Conservation (phyloP, 1,140 invertebrate genomes). For the Lepidurus apus region DNA sequence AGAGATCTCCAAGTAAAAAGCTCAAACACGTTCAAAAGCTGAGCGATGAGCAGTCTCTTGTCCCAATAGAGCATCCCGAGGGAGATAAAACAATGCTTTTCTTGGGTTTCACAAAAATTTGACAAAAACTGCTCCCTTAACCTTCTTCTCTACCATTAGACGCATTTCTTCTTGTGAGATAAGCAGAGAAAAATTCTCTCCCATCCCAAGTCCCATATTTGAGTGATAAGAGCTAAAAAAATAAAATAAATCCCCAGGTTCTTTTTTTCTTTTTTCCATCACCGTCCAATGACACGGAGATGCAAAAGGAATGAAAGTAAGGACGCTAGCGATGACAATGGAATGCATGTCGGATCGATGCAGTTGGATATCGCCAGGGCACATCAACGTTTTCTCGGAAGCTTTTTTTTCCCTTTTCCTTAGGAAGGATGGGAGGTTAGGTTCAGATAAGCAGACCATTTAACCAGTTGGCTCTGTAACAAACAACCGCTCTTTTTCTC, state of each 20-base stretch:
- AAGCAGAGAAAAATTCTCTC: background rate
- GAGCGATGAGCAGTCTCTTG: too few species aligned
- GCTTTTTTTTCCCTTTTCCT: background rate
- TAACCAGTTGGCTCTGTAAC: background rate
- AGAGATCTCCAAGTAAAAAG: too few species aligned
- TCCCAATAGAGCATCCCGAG: too few species aligned
- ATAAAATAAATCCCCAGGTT: background rate
- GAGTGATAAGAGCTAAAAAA: background rate
- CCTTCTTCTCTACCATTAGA: too few species aligned
- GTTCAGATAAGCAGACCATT: background rate
- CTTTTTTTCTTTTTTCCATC: background rate
- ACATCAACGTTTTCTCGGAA: background rate
- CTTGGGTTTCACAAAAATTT: too few species aligned
- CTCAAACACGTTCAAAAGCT: too few species aligned
- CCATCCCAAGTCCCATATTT: background rate
- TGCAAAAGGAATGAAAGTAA: background rate
- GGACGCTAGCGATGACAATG: constrained; percentile 2
- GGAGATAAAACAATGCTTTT: too few species aligned
- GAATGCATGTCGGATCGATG: constrained; percentile 2
- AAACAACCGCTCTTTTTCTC: background rate
- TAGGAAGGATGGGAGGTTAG: background rate
- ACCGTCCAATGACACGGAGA: background rate
- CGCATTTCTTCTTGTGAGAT: background rate
- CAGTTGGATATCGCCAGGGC: background rate
- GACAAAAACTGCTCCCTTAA: too few species aligned